Percentiles rank a stretch among this genome's conserved stretches.
phyloP scores from a whole-genome alignment of 37 sponge, comb jelly and placozoan species.

The Theonella swinhoei region DNA sequence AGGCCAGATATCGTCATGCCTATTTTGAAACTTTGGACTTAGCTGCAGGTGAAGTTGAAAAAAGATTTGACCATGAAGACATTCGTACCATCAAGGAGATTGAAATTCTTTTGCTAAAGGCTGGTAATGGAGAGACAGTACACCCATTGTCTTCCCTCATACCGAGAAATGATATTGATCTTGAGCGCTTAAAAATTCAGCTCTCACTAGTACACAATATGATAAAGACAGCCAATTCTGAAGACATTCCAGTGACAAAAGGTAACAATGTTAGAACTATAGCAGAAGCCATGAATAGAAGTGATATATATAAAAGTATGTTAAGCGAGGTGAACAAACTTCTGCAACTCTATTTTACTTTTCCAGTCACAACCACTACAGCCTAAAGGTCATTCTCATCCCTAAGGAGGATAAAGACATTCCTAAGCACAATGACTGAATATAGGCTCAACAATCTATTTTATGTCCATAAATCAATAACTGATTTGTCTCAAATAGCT shows the following conservation, averaged over 20 bases:
- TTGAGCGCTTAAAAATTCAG: neutral
- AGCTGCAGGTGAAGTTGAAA: constrained; percentile 40
- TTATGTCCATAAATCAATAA: no score
- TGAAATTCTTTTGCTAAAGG: constrained; percentile 5
- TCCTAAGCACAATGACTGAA: constrained; percentile 14
- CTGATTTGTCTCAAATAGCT: no score
- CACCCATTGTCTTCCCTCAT: neutral
- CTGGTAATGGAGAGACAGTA: no score
- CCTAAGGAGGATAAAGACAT: constrained; percentile 21
- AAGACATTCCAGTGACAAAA: no score
- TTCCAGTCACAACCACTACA: no score
- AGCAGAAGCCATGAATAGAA: no score
- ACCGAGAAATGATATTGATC: neutral
- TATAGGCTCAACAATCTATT: constrained; percentile 29
- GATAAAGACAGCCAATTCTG: no score
- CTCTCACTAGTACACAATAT: no score
- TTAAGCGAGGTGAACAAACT: no score
- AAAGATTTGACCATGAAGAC: constrained; percentile 43
- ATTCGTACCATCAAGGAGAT: constrained; percentile 3
- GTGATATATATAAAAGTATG: no score
- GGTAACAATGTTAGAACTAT: no score
- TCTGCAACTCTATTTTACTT: no score
- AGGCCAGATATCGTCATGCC: constrained; percentile 35
- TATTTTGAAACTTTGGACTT: constrained; percentile 43
- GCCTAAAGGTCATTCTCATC: constrained; percentile 25